These are phyloP conservation scores for Neodiprion pinetum DNA, from an alignment of 1,140 invertebrate species.

Conservation along the genomic window DNA sequence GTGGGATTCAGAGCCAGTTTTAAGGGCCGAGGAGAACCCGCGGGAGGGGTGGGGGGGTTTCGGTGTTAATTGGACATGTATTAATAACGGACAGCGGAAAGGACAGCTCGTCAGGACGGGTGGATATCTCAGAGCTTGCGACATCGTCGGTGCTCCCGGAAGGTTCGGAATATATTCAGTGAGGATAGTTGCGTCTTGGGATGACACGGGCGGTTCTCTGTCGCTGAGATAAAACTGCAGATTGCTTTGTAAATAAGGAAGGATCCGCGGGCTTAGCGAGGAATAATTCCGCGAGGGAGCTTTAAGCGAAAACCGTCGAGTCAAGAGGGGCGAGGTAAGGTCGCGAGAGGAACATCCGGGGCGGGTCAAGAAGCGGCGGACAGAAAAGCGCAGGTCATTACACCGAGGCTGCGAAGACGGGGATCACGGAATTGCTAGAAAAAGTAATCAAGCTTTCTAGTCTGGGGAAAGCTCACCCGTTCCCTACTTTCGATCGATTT, in stretches of 20 bases:
- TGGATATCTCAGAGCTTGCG: not conserved
- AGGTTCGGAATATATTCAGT: not conserved
- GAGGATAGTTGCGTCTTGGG: not conserved
- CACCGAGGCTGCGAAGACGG: not conserved
- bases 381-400: not conserved
- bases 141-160: not conserved
- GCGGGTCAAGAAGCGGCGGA: not conserved
- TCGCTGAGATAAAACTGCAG: conserved; percentile 5
- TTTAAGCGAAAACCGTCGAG: too few species aligned
- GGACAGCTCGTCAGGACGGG: not conserved
- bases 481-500: not conserved
- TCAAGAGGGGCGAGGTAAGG: too few species aligned
- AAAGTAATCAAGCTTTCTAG: not conserved
- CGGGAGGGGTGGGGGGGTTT: not conserved
- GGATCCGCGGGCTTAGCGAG: not conserved
- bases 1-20: not conserved
- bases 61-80: not conserved
- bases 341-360: too few species aligned
- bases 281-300: too few species aligned
- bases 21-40: not conserved
- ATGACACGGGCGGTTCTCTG: not conserved
- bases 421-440: not conserved
- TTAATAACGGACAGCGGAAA: not conserved
- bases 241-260: conserved; percentile 2
- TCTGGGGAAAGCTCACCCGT: not conserved